Base-by-base conservation (phyloP, 2,797 vertebrate species). In the Sorex maritimensis region DNA sequence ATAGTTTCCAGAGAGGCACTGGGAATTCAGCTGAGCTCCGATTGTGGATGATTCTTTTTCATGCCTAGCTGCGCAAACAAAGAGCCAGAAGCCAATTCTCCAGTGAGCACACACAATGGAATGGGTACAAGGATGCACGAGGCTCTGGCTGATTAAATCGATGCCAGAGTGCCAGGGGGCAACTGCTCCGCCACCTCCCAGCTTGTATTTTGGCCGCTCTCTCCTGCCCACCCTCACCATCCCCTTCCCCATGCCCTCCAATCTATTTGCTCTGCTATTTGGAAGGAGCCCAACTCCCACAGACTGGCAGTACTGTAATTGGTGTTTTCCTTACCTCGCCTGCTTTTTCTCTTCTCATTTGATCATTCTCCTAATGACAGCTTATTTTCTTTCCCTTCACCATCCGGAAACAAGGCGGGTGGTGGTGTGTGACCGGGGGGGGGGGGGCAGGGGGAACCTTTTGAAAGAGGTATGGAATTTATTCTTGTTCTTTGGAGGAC, bases 141-240 rank as follows among this genome's bases (percentile, higher is more conserved):
- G 8, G 95, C 94, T 97, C 93, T 95, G 93, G 82, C 92, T 93
- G 96, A 96, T 95, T 94, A 63, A 38, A 68, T 96, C 91, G 92
- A 88, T 88, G 92, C 93, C 23, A 89, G 0, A 94, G 97, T 41
- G 65, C 94, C 69, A 90, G 96, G 96, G 92, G 96, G 92, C 97
- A 96, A 94, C 95, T 97, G 90, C 92, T 94, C 11, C 90, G 93
- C 88, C 88, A 89, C 94, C 97, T 93, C 94, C 88, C 9, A 28
- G 94, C 96, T 93, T 94, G 89, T 92, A 81, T 97, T 97, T 97
- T 98, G 97, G 97, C 97, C 96, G 95, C 95, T 95, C 93, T 94
- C 73, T 96, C 88, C 85, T 90, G 92, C 52, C 95, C 75, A 67
- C 95, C 96, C 87, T 75, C 79, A 81, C 11, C 0, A 9, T 84